phyloP scores from a whole-genome alignment of 2,888 invertebrate genomes.

The Ectobius pallidus region DNA sequence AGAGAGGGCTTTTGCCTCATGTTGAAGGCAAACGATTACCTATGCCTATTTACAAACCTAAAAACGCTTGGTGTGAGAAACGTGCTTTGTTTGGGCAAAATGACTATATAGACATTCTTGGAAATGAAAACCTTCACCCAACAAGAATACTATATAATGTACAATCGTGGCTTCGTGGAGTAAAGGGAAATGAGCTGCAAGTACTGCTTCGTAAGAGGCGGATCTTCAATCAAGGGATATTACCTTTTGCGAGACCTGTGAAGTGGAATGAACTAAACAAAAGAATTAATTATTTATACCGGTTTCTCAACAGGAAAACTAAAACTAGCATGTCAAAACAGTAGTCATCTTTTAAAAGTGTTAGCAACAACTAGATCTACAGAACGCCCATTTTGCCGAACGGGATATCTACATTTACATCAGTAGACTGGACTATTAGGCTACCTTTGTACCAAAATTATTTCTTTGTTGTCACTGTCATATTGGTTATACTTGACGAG shows the following conservation, averaged over 20 bases:
- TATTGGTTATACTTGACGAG: too few species aligned
- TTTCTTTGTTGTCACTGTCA: too few species aligned
- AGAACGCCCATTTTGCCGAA: too few species aligned
- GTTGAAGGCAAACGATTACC: slow-evolving; percentile 60
- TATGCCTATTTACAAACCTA: slow-evolving; percentile 71
- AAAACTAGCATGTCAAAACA: slow-evolving; percentile 63
- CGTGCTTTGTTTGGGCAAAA: slow-evolving; percentile 92
- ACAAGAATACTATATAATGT: slow-evolving; percentile 82
- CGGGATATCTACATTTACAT: too few species aligned
- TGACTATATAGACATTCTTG: slow-evolving; percentile 96
- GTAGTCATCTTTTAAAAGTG: too few species aligned
- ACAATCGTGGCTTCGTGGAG: slow-evolving; percentile 89
- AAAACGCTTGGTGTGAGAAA: slow-evolving; percentile 75
- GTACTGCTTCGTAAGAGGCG: slow-evolving; percentile 75
- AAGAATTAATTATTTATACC: slow-evolving; percentile 75
- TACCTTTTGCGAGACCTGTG: slow-evolving; percentile 70
- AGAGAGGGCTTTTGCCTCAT: slow-evolving; percentile 74
- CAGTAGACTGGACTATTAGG: too few species aligned
- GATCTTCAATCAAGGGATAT: slow-evolving; percentile 63
- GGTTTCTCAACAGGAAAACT: slow-evolving; percentile 80
- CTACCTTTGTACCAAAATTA: too few species aligned
- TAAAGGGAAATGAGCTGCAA: slow-evolving; percentile 84
- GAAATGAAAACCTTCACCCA: slow-evolving; percentile 82
- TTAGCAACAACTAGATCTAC: too few species aligned
- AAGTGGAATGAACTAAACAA: slow-evolving; percentile 79